phyloP scores from a whole-genome alignment of 35 echinoderm and acorn worm genomes.

The Holothuria glaberrima region DNA sequence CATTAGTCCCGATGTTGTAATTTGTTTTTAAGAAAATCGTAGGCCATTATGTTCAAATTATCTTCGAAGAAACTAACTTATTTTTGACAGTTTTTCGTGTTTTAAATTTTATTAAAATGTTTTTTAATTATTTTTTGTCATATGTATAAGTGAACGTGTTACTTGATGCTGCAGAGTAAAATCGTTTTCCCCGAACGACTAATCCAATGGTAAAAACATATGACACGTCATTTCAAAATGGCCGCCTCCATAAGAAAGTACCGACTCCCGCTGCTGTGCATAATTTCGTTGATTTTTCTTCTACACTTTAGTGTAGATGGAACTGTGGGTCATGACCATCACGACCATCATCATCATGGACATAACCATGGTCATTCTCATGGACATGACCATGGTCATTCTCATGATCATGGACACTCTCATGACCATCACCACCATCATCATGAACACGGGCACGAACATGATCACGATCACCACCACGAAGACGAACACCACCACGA shows the following conservation, averaged over 20 bases:
- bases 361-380: constrained; percentile 35
- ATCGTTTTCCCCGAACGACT: no score
- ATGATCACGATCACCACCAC: constrained; percentile 12
- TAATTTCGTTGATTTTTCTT: constrained; percentile 50
- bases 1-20: no score
- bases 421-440: constrained; percentile 26
- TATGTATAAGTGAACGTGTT: no score
- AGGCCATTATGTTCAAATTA: no score
- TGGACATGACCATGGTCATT: constrained; percentile 25
- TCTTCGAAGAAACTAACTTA: no score
- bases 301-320: constrained; percentile 28
- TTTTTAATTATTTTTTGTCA: no score
- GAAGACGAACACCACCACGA: background rate
- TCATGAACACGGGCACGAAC: constrained; percentile 3
- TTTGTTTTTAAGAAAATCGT: no score
- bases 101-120: no score
- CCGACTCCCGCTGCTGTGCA: constrained; percentile 62
- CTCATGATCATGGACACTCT: background rate
- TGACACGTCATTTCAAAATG: constrained; percentile 72
- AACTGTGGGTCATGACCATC: background rate
- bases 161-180: no score
- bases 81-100: no score
- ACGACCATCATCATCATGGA: constrained; percentile 45
- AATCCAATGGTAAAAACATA: no score
- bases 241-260: constrained; percentile 63